phyloP scores from a whole-genome alignment of 2,797 vertebrate genomes.

The Carcharodon carcharias region DNA sequence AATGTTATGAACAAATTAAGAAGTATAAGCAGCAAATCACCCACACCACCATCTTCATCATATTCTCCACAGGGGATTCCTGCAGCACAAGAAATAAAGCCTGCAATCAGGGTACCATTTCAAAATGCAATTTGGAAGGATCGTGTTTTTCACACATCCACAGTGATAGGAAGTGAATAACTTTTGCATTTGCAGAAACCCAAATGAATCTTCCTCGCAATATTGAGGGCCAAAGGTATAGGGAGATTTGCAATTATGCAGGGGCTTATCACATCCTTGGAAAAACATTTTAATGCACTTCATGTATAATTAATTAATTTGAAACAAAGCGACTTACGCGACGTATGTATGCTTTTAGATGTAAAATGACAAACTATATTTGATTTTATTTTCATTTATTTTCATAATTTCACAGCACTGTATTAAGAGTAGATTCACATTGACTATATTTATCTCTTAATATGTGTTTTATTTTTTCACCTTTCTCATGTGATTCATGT shows the following conservation, averaged over 20 bases:
- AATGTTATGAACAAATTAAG: not conserved
- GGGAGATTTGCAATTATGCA: not conserved
- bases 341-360: not conserved
- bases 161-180: not conserved
- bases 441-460: not conserved
- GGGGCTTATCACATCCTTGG: not conserved
- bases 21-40: not conserved
- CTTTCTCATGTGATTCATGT: not conserved
- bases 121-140: not conserved
- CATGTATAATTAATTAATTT: not conserved
- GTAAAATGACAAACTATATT: not conserved
- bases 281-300: not conserved
- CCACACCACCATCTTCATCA: too few species aligned
- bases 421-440: not conserved
- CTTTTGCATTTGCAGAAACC: not conserved
- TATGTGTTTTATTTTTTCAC: not conserved
- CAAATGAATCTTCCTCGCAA: not conserved
- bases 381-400: conserved; percentile 6
- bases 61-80: not conserved
- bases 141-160: not conserved
- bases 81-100: not conserved
- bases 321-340: not conserved
- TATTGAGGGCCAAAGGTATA: not conserved
- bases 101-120: not conserved
- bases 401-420: not conserved